Percentiles rank a stretch among this genome's conserved stretches.
phyloP scores from a whole-genome alignment of 2,888 invertebrate species.

The Drosophila kuntzei region DNA sequence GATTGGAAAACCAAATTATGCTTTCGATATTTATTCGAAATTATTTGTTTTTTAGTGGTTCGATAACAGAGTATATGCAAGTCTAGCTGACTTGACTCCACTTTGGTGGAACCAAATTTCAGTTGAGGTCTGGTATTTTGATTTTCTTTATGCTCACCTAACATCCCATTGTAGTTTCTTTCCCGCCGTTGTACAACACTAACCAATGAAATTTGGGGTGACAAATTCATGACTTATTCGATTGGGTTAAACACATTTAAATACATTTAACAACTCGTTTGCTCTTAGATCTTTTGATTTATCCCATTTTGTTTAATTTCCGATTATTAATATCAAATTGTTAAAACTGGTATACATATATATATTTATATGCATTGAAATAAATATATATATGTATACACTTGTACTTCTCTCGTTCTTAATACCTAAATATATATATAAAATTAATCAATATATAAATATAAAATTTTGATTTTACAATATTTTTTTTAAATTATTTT shows the following conservation, averaged over 20 bases:
- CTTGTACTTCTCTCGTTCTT: constrained; percentile 12
- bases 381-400: constrained; percentile 13
- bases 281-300: not conserved
- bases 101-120: not conserved
- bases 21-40: not conserved
- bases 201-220: constrained; percentile 32
- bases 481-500: constrained; percentile 70
- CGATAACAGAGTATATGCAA: not conserved
- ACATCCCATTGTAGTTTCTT: not conserved
- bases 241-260: constrained; percentile 20
- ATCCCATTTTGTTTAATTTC: not conserved
- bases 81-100: constrained; percentile 2
- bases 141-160: not conserved
- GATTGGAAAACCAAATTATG: not conserved
- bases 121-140: not conserved
- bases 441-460: constrained; percentile 33
- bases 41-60: not conserved
- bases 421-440: constrained; percentile 26
- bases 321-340: constrained; percentile 1
- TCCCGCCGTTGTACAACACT: constrained; percentile 16
- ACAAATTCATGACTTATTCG: not conserved
- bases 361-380: not conserved
- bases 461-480: constrained; percentile 62
- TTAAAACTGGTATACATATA: constrained; percentile 22
- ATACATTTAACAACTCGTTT: constrained; percentile 11